phyloP scores from a whole-genome alignment of 1,140 invertebrate species.

The Aphaenogaster ashmeadi region DNA sequence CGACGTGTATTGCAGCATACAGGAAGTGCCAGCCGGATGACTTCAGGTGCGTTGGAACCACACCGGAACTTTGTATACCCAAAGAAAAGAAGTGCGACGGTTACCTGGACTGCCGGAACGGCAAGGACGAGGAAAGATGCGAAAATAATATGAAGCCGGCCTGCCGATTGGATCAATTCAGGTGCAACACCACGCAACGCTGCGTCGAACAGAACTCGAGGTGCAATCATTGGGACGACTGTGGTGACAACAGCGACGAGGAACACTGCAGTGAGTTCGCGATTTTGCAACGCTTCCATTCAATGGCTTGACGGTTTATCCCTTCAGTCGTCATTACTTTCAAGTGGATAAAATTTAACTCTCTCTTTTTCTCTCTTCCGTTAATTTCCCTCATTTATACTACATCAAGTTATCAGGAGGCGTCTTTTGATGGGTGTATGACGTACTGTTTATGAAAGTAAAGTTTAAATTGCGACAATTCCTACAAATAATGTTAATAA shows the following conservation, averaged over 20 bases:
- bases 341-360: neutral
- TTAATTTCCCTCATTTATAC: neutral
- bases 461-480: neutral
- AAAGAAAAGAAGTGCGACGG: slow-evolving; percentile 96
- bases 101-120: slow-evolving; percentile 94
- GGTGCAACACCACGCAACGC: slow-evolving; percentile 93
- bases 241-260: slow-evolving; percentile 96
- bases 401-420: neutral
- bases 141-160: slow-evolving; percentile 79
- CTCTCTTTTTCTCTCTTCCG: no score
- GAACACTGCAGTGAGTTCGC: slow-evolving; percentile 92
- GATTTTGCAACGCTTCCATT: neutral
- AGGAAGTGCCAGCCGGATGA: slow-evolving; percentile 94
- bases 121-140: slow-evolving; percentile 95
- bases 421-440: neutral
- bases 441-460: neutral
- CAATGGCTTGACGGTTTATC: neutral
- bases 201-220: slow-evolving; percentile 94
- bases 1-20: slow-evolving; percentile 90
- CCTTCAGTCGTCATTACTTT: neutral
- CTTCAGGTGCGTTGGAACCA: slow-evolving; percentile 91
- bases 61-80: slow-evolving; percentile 93
- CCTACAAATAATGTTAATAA: neutral
- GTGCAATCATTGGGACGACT: slow-evolving; percentile 96
- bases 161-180: slow-evolving; percentile 95